These are phyloP conservation scores for Tribolium madens DNA, from an alignment of 1,140 invertebrate species.

Conservation along the genomic window DNA sequence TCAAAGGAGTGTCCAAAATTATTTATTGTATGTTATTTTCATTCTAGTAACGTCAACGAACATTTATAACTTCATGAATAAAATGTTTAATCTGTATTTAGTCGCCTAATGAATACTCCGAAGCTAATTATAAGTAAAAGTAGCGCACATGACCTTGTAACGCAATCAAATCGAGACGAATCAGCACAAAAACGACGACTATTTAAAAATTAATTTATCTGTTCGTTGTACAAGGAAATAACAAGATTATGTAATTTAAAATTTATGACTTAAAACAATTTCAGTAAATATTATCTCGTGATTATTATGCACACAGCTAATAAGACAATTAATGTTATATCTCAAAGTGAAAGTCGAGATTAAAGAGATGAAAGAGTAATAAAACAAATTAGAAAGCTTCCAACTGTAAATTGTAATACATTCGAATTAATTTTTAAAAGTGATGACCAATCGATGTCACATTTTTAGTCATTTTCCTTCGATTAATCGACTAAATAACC, in stretches of 20 bases:
- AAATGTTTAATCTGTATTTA: not conserved
- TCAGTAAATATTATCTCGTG: not conserved
- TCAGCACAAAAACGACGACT: not conserved
- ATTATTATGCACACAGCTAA: constrained; percentile 1
- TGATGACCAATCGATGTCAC: not conserved
- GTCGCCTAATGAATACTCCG: not conserved
- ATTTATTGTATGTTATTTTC: not conserved
- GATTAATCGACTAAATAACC: too few species aligned
- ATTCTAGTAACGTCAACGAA: not conserved
- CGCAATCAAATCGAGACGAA: not conserved
- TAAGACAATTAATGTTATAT: constrained; percentile 11
- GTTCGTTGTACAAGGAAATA: not conserved
- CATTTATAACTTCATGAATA: not conserved
- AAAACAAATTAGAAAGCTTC: constrained; percentile 29
- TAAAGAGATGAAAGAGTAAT: constrained; percentile 26
- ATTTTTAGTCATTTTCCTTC: too few species aligned
- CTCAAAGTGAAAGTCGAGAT: constrained; percentile 21
- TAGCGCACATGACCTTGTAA: not conserved
- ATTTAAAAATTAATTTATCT: not conserved
- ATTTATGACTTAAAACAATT: constrained; percentile 8
- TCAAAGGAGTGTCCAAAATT: not conserved
- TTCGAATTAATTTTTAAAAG: not conserved
- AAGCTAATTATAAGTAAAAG: not conserved
- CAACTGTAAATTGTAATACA: not conserved
- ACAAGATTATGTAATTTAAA: constrained; percentile 6